Conservation (phyloP, 2,113 vertebrate genomes). For the Excalfactoria chinensis region DNA sequence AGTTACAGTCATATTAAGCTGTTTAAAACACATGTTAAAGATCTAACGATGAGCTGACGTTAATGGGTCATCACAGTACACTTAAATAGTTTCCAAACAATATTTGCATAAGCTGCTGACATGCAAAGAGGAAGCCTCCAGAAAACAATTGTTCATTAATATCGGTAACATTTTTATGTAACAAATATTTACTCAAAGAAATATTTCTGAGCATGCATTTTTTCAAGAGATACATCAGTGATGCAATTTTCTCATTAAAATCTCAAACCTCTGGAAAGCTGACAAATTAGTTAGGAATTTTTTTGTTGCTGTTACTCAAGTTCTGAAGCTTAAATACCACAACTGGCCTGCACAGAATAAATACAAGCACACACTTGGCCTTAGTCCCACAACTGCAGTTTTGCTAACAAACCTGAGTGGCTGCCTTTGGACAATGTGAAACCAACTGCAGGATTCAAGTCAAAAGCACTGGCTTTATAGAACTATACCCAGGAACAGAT, state of each 20-base stretch:
- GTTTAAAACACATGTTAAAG: slow-evolving; percentile 50
- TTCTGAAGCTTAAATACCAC: not conserved
- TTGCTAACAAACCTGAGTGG: not conserved
- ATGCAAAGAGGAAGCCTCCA: slow-evolving; percentile 15
- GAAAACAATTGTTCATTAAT: slow-evolving; percentile 9
- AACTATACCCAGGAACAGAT: rapidly evolving
- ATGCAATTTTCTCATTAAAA: not conserved
- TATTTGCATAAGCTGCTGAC: not conserved
- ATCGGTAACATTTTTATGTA: slow-evolving; percentile 48
- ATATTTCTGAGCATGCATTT: not conserved
- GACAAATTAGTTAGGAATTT: not conserved
- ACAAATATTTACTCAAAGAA: slow-evolving; percentile 12
- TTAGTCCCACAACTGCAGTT: not conserved
- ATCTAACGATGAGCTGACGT: slow-evolving; percentile 40
- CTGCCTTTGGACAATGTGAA: not conserved
- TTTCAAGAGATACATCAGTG: not conserved
- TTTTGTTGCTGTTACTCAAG: not conserved
- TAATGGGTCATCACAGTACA: not conserved
- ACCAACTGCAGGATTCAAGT: not conserved
- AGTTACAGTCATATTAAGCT: slow-evolving; percentile 9
- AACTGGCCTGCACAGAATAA: not conserved
- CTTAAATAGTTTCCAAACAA: not conserved
- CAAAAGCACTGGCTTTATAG: not conserved
- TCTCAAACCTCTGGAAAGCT: not conserved
- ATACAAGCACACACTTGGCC: not conserved